Conservation (phyloP, 2,888 invertebrate species). For the Smittia sp. region DNA sequence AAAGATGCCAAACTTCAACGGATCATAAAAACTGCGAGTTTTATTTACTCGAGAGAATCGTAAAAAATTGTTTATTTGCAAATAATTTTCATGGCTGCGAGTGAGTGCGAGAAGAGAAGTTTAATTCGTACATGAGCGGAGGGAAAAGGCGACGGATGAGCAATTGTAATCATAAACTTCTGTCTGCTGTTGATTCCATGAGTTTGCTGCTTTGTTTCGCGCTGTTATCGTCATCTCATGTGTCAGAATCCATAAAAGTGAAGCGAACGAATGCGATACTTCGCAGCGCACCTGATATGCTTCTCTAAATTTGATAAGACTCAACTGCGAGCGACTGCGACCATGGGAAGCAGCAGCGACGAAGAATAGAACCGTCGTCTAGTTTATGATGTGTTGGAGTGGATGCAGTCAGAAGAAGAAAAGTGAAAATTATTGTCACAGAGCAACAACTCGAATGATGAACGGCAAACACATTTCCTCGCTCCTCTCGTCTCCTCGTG, state of each 20-base stretch:
- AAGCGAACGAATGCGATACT: background rate
- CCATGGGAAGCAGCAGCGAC: no score
- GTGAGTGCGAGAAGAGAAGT: background rate
- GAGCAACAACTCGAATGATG: background rate
- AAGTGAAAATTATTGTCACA: slow-evolving; percentile 7
- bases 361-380: background rate
- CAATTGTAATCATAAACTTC: slow-evolving; percentile 25
- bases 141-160: background rate
- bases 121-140: background rate
- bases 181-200: background rate
- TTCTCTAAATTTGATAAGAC: slow-evolving; percentile 10
- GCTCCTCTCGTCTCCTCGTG: background rate
- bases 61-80: slow-evolving; percentile 21
- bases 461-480: background rate
- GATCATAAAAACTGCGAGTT: slow-evolving; percentile 10
- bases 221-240: background rate
- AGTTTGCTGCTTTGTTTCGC: background rate
- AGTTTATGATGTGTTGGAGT: background rate
- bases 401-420: background rate
- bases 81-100: slow-evolving; percentile 10
- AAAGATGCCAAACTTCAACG: slow-evolving; percentile 10
- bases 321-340: background rate
- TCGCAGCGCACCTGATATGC: background rate
- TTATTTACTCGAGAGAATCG: background rate
- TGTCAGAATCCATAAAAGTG: slow-evolving; percentile 19